These are phyloP conservation scores for Parascotia fuliginaria DNA, from an alignment of 2,888 invertebrate species.

Conservation along the genomic window DNA sequence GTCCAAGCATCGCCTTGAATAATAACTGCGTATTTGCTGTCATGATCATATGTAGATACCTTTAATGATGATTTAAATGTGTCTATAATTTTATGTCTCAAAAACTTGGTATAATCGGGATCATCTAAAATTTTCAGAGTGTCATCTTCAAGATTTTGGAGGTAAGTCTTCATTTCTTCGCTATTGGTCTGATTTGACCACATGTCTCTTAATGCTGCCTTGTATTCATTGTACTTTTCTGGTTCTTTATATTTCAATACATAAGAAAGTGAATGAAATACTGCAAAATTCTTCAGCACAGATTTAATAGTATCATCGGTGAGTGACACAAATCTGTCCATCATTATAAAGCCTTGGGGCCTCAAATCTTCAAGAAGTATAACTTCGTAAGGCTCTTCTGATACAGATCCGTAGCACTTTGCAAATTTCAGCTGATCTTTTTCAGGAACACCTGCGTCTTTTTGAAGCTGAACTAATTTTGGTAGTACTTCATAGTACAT, in stretches of 20 bases:
- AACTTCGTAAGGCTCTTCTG: conserved; percentile 51
- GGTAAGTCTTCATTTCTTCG: not conserved
- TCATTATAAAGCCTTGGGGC: conserved; percentile 42
- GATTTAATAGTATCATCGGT: conserved; percentile 46
- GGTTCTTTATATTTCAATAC: conserved; percentile 54
- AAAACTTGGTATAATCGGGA: conserved; percentile 36
- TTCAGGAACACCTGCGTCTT: conserved; percentile 45
- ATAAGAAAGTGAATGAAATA: conserved; percentile 59
- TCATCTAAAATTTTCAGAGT: conserved; percentile 35
- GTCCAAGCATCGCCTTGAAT: conserved; percentile 63
- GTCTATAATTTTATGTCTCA: conserved; percentile 31
- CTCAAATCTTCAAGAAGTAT: conserved; percentile 61
- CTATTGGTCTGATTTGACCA: not conserved
- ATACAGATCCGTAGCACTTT: conserved; percentile 50
- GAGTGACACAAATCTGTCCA: conserved; percentile 52
- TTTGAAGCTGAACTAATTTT: conserved; percentile 52
- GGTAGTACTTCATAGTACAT: conserved; percentile 55
- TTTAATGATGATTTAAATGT: conserved; percentile 7
- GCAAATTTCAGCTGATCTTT: conserved; percentile 49
- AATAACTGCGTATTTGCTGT: conserved; percentile 49
- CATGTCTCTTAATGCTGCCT: conserved; percentile 32
- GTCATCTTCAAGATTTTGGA: not conserved
- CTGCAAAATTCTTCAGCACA: conserved; percentile 54
- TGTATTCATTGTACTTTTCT: conserved; percentile 39
- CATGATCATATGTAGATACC: conserved; percentile 27